Evolutionary conservation across 1,140 invertebrate species (phyloP).

Genomic region (Muscidifurax raptorellus): DNA sequence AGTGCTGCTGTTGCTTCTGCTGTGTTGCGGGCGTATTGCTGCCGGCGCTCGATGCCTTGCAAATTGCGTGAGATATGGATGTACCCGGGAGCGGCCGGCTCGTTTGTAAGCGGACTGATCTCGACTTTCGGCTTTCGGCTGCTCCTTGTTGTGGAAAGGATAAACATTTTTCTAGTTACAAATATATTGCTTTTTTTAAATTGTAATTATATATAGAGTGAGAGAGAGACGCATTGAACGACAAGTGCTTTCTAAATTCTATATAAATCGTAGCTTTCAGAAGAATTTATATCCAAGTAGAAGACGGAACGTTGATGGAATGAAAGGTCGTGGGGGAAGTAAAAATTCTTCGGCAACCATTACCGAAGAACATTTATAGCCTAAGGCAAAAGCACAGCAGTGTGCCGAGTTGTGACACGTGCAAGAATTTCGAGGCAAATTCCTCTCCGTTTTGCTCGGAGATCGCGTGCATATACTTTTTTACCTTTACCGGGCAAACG

Average conservation of each 20-base stretch:
- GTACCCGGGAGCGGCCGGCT: neutral
- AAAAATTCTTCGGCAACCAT: neutral
- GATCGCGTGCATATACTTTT: neutral
- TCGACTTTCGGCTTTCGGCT: neutral
- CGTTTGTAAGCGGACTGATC: neutral
- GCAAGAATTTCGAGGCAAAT: neutral
- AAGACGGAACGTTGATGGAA: neutral
- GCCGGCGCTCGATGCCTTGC: neutral
- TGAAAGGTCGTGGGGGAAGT: neutral
- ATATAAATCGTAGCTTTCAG: neutral
- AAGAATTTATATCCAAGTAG: neutral
- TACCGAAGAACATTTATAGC: neutral
- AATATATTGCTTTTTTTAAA: too few relatives aligned
- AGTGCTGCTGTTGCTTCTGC: neutral
- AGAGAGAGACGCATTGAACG: too few relatives aligned
- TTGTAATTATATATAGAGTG: too few relatives aligned
- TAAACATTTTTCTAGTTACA: too few relatives aligned
- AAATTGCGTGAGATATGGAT: neutral
- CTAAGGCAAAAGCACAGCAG: neutral
- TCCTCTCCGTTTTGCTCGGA: neutral
- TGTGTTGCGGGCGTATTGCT: neutral
- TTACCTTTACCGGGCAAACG: neutral
- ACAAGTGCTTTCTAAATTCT: too few relatives aligned
- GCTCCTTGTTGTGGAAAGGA: too few relatives aligned
- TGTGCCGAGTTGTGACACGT: neutral